Evolutionary conservation across 1,140 invertebrate genomes (phyloP), one percentile per base, ranked within the genome.

Genomic region (Zaprionus kolodkinae): DNA sequence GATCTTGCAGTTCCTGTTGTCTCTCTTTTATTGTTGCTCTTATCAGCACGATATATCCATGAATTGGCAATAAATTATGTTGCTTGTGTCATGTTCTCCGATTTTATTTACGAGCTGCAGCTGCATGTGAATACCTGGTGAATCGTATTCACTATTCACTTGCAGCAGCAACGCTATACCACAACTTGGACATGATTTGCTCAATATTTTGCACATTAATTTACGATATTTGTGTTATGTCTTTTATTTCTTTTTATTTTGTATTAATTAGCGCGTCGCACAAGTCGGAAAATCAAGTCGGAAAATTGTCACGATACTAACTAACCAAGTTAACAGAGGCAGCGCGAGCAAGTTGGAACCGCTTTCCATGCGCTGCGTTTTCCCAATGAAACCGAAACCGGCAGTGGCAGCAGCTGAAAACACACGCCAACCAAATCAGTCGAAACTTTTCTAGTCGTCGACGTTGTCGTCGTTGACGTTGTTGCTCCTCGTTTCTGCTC

Each of bases 311-410:
- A 6, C 3, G 3, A 30, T 5, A 0, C 4, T 2, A 6, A 50
- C 13, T 62, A 48, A 27, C 21, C 59, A 74, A 59, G 72, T 70
- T 74, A 63, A 52, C 40, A 45, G 7, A 45, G 40, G 7, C 40
- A 45, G 59, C 66, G 30, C 38, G 54, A 60, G 48, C 72, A 57
- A 72, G n/a, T 40, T 70, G 69, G 83, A 82, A 87, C 84, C 80
- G 84, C 73, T 84, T 87, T 50, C 84, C 76, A 83, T 71, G 83
- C 76, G 80, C 70, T 83, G 72, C 66, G 72, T 69, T 76, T 63
- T 69, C 83, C 78, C 75, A 87, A 87, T 87, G 84, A 86, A 86
- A 87, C 83, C 64, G 79, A 87, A 82, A 82, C 79, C 82, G 65
- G 70, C 82, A 85, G 38, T 73, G 73, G 50, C 15, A 66, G 81